Base-by-base conservation (phyloP, 2,113 vertebrate genomes). In the Gnathonemus longibarbis region DNA sequence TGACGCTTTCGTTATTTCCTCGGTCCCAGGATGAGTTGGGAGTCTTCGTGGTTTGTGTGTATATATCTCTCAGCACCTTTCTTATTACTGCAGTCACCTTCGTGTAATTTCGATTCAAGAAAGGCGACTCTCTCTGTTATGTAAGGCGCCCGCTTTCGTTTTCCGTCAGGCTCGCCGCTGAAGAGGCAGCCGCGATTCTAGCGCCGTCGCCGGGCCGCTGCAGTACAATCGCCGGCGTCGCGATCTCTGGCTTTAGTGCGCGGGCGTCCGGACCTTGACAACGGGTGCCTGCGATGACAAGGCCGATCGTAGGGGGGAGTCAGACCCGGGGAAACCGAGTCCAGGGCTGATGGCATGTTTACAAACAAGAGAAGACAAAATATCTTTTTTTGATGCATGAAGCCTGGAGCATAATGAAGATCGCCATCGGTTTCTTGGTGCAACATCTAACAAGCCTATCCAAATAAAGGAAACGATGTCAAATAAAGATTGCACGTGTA, bases 111-210 rank as follows among this genome's bases (percentile, higher is more conserved):
- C 90, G 91, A 66, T 52, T 89, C 31, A 80, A 84, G 88, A 90
- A 91, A 89, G 89, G 90, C 89, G 89, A 89, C 89, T 88, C 85
- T 50, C 56, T 46, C 88, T 80, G 84, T 89, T 89, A 90, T 88
- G 86, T 74, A 90, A 89, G 88, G 85, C 91, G 90, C 86, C 89
- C 10, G 84, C 50, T 88, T 91, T 88, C 88, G 21, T 70, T 91
- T 66, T 31, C 31, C 89, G 46, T 70, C 80, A 74, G 13, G 39
- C 39, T 3, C 39, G 39, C 39, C 39, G 39, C 39, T 42, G 39
- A 42, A 42, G 39, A 42, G 39, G 56, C 62, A 27, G 62, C n/a
- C 62, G n/a, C n/a, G 10, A 3, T 31, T 31, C 62, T 1, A 27
- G 27, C 62, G 10, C 10, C n/a, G 62, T 70, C n/a, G 27, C 9